These are phyloP conservation scores for Coleophora deauratella DNA, from an alignment of 2,888 invertebrate genomes.

Conservation along the genomic window DNA sequence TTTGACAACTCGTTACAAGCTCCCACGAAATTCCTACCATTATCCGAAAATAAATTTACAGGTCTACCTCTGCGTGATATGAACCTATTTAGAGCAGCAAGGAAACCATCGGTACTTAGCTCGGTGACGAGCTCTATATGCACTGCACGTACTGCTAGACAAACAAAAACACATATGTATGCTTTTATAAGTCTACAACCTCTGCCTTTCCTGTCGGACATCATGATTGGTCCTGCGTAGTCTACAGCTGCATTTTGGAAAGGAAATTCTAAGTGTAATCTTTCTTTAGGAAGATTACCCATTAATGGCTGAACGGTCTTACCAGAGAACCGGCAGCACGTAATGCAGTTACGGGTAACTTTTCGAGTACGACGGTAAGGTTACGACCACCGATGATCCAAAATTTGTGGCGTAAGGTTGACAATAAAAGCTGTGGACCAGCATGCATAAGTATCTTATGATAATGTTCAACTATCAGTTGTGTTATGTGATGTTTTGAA, in stretches of 20 bases:
- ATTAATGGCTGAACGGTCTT: slow-evolving; percentile 4
- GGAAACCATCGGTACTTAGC: slow-evolving; percentile 2
- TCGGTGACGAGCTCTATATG: slow-evolving; percentile 7
- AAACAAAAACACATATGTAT: slow-evolving; percentile 6
- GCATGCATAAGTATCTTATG: not conserved
- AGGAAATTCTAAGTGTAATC: slow-evolving; percentile 2
- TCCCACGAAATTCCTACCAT: slow-evolving; percentile 12
- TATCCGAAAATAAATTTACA: slow-evolving; percentile 6
- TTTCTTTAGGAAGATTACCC: slow-evolving; percentile 3
- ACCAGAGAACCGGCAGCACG: not conserved
- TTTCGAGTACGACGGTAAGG: not conserved
- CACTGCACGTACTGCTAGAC: slow-evolving; percentile 5
- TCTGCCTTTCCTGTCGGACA: slow-evolving; percentile 5
- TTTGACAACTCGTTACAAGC: slow-evolving; percentile 5
- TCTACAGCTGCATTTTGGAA: slow-evolving; percentile 6
- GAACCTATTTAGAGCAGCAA: slow-evolving; percentile 4
- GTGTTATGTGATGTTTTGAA: not conserved
- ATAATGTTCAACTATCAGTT: not conserved
- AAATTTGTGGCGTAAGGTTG: not conserved
- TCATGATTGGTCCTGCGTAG: slow-evolving; percentile 7
- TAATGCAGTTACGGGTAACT: not conserved
- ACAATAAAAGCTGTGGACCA: not conserved
- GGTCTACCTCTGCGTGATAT: not conserved
- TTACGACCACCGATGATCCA: not conserved
- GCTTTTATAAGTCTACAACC: slow-evolving; percentile 6